Evolutionary conservation across 2,797 vertebrate genomes (phyloP).

Genomic region (Micrastur ruficollis): DNA sequence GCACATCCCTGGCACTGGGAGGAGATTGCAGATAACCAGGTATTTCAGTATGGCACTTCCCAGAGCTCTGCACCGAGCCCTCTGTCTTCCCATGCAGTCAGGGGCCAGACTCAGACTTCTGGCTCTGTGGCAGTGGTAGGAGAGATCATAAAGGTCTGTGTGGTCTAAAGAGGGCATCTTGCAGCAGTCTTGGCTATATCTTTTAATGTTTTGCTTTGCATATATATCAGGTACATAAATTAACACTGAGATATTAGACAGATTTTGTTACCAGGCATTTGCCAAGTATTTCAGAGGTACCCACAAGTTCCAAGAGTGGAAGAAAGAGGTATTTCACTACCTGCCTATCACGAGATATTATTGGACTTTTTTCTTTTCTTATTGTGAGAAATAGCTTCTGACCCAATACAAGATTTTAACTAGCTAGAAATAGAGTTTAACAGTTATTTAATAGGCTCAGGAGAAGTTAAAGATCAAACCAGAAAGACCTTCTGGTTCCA

Average conservation of each 20-base stretch:
- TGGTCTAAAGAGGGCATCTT: background rate
- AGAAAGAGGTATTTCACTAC: background rate
- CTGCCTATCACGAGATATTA: background rate
- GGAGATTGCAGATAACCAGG: background rate
- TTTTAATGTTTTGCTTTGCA: background rate
- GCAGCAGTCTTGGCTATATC: background rate
- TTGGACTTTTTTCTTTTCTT: background rate
- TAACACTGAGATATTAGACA: background rate
- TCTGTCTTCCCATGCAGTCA: background rate
- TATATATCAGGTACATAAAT: background rate
- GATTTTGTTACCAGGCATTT: background rate
- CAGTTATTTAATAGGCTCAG: constrained; percentile 18
- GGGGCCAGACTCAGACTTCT: background rate
- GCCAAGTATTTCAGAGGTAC: background rate
- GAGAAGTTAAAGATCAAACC: constrained; percentile 24
- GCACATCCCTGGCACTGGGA: background rate
- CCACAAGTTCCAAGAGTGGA: background rate
- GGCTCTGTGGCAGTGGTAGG: background rate
- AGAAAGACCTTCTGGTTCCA: background rate
- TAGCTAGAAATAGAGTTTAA: constrained; percentile 21
- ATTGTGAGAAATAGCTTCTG: background rate
- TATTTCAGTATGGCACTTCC: background rate
- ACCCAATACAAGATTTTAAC: constrained; percentile 21
- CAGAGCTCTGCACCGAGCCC: background rate
- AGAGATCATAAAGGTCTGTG: background rate